phyloP scores from a whole-genome alignment of 2,888 invertebrate genomes.

The Metellina segmentata region DNA sequence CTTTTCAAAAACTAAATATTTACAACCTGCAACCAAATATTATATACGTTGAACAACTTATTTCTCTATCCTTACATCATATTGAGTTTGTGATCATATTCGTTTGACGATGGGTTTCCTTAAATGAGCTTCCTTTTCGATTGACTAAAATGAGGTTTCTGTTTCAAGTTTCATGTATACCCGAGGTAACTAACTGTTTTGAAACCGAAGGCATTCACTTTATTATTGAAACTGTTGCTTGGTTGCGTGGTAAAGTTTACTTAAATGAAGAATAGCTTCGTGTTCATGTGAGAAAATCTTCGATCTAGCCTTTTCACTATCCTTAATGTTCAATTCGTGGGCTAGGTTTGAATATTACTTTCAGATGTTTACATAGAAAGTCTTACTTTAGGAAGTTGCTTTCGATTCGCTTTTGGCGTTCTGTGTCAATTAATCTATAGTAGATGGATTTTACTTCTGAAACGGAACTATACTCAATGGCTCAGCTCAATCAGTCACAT shows the following conservation, averaged over 20 bases:
- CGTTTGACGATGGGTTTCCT: too few species aligned
- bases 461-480: too few species aligned
- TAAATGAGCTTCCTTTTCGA: neutral
- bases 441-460: too few species aligned
- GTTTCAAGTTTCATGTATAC: neutral
- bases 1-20: too few species aligned
- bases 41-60: too few species aligned
- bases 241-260: neutral
- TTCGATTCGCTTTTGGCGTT: neutral
- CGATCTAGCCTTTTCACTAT: neutral
- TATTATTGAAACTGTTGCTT: neutral
- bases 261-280: neutral
- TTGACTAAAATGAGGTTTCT: neutral
- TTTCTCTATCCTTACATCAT: too few species aligned
- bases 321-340: neutral
- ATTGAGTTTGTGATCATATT: too few species aligned
- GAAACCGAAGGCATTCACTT: neutral
- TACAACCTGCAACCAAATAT: too few species aligned
- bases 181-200: neutral
- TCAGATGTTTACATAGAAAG: neutral
- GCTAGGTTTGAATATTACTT: neutral
- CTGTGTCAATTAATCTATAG: too few species aligned
- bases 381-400: neutral
- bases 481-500: too few species aligned
- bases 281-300: neutral